A percentile compares a stretch with the other conserved stretches of the same genome.
These are phyloP conservation scores for Brachionus plicatilis DNA, from an alignment of 1,140 invertebrate species.

Conservation along the genomic window DNA sequence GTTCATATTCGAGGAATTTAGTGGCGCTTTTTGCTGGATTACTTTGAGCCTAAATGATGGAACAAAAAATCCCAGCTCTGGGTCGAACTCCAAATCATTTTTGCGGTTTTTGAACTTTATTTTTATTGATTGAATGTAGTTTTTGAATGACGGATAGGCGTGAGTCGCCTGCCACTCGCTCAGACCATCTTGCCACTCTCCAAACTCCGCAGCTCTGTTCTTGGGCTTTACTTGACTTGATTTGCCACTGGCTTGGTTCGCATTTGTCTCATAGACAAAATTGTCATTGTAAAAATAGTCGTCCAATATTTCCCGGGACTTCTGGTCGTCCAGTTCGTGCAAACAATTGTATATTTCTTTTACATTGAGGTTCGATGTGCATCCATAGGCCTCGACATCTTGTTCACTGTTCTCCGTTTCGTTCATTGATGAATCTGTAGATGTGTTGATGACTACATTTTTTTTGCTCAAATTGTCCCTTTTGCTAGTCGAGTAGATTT, in stretches of 20 bases:
- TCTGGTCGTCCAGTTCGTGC: not conserved
- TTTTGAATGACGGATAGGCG: constrained; percentile 22
- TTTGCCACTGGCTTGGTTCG: not conserved
- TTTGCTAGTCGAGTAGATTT: not conserved
- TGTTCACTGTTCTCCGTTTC: not conserved
- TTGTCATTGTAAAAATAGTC: constrained; percentile 9
- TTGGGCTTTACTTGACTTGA: not conserved
- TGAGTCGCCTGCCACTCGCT: not conserved
- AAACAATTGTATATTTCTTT: not conserved
- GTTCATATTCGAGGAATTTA: not conserved
- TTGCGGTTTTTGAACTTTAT: not conserved
- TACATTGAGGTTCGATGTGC: not conserved
- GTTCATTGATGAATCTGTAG: not conserved
- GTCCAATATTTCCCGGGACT: not conserved
- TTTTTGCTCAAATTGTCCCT: not conserved
- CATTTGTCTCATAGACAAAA: not conserved
- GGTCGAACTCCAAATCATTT: constrained; percentile 10
- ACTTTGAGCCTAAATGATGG: not conserved
- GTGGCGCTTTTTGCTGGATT: not conserved
- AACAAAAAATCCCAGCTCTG: constrained; percentile 16
- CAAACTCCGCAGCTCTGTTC: not conserved
- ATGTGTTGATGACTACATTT: not conserved
- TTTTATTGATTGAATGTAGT: not conserved
- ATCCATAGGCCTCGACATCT: not conserved
- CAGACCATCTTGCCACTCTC: constrained; percentile 11